phyloP scores from a whole-genome alignment of 2,888 invertebrate species.

The Lepidocyrtoides sp. region DNA sequence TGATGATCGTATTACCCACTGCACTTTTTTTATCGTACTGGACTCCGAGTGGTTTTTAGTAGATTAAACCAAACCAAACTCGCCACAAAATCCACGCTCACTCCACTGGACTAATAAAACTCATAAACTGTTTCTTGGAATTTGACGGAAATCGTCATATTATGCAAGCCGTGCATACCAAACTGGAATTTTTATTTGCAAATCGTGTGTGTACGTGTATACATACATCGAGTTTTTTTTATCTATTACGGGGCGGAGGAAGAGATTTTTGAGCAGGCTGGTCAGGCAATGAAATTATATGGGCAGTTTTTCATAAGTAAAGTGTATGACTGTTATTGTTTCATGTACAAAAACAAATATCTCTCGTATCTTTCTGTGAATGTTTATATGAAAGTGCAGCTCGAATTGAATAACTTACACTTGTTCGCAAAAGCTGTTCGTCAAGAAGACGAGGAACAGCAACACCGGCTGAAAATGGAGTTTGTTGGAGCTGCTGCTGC shows the following conservation, averaged over 20 bases:
- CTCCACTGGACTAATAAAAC: not conserved
- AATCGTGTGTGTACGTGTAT: conserved; percentile 4
- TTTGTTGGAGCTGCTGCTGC: not conserved
- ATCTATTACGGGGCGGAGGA: not conserved
- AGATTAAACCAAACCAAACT: not conserved
- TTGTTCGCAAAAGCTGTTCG: conserved; percentile 60
- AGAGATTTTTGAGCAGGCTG: not conserved
- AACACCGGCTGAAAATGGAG: not conserved
- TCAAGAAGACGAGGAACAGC: conserved; percentile 15
- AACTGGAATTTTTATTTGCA: not conserved
- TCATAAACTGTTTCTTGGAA: conserved; percentile 18
- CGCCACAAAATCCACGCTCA: conserved; percentile 27
- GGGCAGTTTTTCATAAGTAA: not conserved
- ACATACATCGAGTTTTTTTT: not conserved
- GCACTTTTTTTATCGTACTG: not conserved
- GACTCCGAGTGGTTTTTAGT: not conserved
- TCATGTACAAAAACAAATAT: not conserved
- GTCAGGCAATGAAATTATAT: not conserved
- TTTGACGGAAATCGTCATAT: conserved; percentile 39
- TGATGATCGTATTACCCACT: not conserved
- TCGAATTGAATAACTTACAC: conserved; percentile 59
- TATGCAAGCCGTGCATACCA: not conserved
- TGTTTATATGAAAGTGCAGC: not conserved
- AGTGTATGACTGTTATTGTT: not conserved
- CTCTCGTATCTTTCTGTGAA: not conserved